A percentile compares a stretch with the other conserved stretches of the same genome.
These are phyloP conservation scores for Cacoxenus indagator DNA, from an alignment of 2,888 invertebrate genomes.

Conservation along the genomic window DNA sequence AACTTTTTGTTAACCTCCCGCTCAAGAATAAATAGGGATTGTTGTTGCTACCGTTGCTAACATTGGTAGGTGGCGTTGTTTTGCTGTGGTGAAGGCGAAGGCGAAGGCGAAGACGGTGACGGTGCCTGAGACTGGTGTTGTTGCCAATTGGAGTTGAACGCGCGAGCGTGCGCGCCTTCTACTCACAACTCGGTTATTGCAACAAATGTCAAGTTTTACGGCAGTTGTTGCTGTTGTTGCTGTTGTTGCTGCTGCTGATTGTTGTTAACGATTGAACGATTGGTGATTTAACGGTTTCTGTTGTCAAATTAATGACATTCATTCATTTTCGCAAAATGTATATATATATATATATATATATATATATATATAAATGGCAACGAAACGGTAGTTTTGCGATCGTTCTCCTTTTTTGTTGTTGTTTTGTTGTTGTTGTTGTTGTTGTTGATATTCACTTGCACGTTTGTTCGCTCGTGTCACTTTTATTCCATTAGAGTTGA, in stretches of 20 bases:
- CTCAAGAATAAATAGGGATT: neutral
- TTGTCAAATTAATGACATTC: slow-evolving; percentile 68
- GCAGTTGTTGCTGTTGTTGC: slow-evolving; percentile 29
- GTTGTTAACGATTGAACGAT: slow-evolving; percentile 32
- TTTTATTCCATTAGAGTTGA: neutral
- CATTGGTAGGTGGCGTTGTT: slow-evolving; percentile 24
- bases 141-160: slow-evolving; percentile 37
- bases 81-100: slow-evolving; percentile 46
- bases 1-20: neutral
- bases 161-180: slow-evolving; percentile 38
- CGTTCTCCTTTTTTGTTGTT: neutral
- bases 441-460: no score
- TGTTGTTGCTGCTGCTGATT: slow-evolving; percentile 15
- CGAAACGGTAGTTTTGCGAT: slow-evolving; percentile 50
- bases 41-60: no score
- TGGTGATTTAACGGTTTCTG: slow-evolving; percentile 64
- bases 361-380: no score
- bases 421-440: neutral
- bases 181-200: slow-evolving; percentile 60
- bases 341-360: no score
- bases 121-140: slow-evolving; percentile 51
- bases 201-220: slow-evolving; percentile 35
- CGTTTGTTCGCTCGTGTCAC: neutral
- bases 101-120: slow-evolving; percentile 65
- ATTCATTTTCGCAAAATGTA: slow-evolving; percentile 53